Evolutionary conservation across 2,113 vertebrate genomes (phyloP), one percentile per base, ranked within the genome.

Genomic region (Struthidea cinerea): DNA sequence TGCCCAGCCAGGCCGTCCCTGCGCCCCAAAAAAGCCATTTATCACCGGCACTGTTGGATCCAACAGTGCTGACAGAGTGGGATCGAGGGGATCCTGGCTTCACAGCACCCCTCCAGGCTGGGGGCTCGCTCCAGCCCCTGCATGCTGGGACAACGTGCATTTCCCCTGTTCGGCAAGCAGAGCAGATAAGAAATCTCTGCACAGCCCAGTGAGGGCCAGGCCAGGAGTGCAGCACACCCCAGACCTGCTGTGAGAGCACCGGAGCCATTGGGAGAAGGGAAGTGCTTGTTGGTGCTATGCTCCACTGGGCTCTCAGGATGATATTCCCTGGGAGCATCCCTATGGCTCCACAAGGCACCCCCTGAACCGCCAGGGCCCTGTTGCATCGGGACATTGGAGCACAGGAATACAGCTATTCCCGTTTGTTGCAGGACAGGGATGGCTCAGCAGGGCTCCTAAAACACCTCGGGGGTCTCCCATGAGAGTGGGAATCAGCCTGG

Each of bases 321-420:
- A 49, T 1, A 5, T 7, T 11, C 23, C 59, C 50, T 5, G 22
- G 41, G 27, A 81, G 19, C 65, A 90, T 5, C 76, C 60, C 74
- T 23, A 37, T 0, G 1, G 42, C 47, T 79, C 37, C 11, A 13
- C 57, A 12, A 12, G 2, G 59, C 10, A 10, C 1, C 16, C 19
- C 50, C 60, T 20, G 65, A 44, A 3, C 11, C 27, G 35, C 47
- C 63, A 11, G 47, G 35, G 41, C 49, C 44, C 39, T 30, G 56
- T 4, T 1, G 3, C 57, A 15, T 0, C 0, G 6, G 26, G 35
- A 27, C 39, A 4, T 0, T 13, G 3, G 2, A n/a, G 81, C 73
- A 50, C 37, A 18, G 1, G 2, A 24, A 20, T 1, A 10, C 21
- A 21, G 16, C 1, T 2, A 10, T 14, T n/a, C 30, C 41, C 1